Conservation (phyloP, 2,797 vertebrate genomes). For the Chelon labrosus region DNA sequence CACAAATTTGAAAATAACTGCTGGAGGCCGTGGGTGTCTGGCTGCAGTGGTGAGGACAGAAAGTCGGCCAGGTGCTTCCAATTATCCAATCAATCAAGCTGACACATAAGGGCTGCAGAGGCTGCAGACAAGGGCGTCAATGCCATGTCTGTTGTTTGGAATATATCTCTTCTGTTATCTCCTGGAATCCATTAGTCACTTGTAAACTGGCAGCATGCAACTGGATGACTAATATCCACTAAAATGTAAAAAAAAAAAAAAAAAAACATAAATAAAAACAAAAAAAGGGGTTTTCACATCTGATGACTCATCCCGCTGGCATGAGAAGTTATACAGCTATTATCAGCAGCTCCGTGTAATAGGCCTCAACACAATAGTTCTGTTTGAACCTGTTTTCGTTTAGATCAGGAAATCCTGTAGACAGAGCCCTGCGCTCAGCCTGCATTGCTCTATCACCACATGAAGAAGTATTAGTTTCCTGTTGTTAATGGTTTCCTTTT, state of each 20-base stretch:
- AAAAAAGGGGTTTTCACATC: background rate
- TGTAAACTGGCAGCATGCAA: no score
- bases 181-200: no score
- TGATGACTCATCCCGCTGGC: background rate
- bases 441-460: background rate
- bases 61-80: slow-evolving; percentile 59
- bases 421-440: background rate
- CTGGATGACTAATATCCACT: no score
- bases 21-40: background rate
- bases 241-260: no score
- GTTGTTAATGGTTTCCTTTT: background rate
- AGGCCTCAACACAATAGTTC: slow-evolving; percentile 17
- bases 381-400: slow-evolving; percentile 29
- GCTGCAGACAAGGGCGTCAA: no score
- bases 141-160: no score
- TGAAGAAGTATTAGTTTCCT: slow-evolving; percentile 26
- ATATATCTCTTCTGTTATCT: no score
- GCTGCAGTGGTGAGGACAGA: background rate
- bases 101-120: background rate
- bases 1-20: slow-evolving; percentile 3
- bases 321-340: background rate
- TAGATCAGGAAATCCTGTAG: slow-evolving; percentile 55
- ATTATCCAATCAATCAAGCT: slow-evolving; percentile 52
- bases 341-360: background rate
- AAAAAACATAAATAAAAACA: no score